Evolutionary conservation across 2,888 invertebrate genomes (phyloP), one percentile per base, ranked within the genome.

Genomic region (Melipona beecheii): DNA sequence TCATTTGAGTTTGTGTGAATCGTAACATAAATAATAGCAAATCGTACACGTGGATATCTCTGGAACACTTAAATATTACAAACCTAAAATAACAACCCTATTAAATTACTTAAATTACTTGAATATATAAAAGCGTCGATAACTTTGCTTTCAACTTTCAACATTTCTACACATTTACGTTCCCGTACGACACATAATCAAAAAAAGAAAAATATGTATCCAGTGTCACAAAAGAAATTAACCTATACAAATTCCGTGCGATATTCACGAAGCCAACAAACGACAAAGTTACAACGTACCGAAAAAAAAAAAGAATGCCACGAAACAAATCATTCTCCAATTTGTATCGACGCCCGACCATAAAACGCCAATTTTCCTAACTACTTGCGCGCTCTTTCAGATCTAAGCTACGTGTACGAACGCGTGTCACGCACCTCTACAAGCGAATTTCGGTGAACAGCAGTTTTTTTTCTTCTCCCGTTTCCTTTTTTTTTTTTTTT

Each of bases 381-480:
- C 21, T 60, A 27, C 27, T 27, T 27, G 19, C 19, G 6, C 27
- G 13, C 9, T 5, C 21, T 72, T n/a, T 27, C 15, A 19, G 49
- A 43, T 49, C 27, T 36, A 19, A 71, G 27, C 27, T 52, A 31
- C 21, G 27, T 21, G 19, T 27, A 4, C 31, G 19, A 31, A 5
- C 21, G 31, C 27, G 27, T 21, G 19, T 52, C 68, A 5, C 19
- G 11, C 19, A 2, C 50, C 19, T 21, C 15, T n/a, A n/a, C 36
- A 36, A n/a, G 36, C 36, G 54, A 66, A 66, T 75, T 75, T 68
- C 49, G 66, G 49, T 56, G 43, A 56, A 15, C 43, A n/a, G 27
- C 49, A 5, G 0, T 17, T 21, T 54, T 49, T 62, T 2, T 9
- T 9, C 21, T 21, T 3, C 4, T 3, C 54, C 6, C 54, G 19